Conservation (phyloP, 2,888 invertebrate species). For the Meteorus cinctellus region DNA sequence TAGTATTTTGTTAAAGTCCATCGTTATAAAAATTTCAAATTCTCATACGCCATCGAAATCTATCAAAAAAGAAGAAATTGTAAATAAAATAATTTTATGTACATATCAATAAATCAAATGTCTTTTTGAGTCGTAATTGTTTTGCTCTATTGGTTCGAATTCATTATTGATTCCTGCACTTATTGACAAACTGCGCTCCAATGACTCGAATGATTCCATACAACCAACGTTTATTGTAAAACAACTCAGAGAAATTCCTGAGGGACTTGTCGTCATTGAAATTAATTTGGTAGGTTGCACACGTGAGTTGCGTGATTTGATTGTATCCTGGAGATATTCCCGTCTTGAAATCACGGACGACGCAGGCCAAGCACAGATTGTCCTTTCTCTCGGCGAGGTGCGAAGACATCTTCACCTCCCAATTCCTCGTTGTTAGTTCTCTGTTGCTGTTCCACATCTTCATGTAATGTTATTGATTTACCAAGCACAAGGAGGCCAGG, state of each 20-base stretch:
- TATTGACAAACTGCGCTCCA: no score
- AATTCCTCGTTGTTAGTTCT: conserved; percentile 23
- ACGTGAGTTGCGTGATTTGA: conserved; percentile 59
- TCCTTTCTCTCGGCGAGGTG: conserved; percentile 52
- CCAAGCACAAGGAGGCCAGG: conserved; percentile 81
- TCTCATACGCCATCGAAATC: conserved; percentile 48
- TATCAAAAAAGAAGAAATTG: conserved; percentile 64
- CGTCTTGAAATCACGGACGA: conserved; percentile 58
- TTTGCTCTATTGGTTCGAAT: no score
- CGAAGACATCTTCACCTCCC: conserved; percentile 47
- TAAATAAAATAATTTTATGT: conserved; percentile 71
- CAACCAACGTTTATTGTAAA: background rate
- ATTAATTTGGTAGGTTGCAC: background rate
- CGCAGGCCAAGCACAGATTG: conserved; percentile 61
- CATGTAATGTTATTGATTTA: conserved; percentile 65
- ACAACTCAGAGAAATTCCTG: conserved; percentile 25
- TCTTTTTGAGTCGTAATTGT: conserved; percentile 55
- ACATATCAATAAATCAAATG: conserved; percentile 72
- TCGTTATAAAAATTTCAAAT: conserved; percentile 51
- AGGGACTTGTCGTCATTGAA: conserved; percentile 51
- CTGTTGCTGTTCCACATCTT: conserved; percentile 76
- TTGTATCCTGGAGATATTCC: conserved; percentile 62
- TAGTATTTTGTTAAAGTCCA: conserved; percentile 66
- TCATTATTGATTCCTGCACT: background rate
- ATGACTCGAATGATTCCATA: background rate